A percentile compares a stretch with the other conserved stretches of the same genome.
Conservation (phyloP, 2,113 vertebrate genomes). For the Brachyistius frenatus region DNA sequence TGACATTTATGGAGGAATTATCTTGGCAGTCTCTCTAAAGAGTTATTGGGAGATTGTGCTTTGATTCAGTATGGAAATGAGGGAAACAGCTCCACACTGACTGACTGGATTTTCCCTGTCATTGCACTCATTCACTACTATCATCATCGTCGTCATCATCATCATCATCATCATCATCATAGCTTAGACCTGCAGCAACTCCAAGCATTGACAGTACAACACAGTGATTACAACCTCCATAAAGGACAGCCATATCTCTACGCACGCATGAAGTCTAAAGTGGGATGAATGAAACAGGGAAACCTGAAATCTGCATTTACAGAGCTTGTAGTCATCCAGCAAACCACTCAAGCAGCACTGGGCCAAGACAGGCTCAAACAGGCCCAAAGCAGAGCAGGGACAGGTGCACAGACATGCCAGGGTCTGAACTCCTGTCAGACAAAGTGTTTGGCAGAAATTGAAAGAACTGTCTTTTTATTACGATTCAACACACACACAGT, state of each 20-base stretch:
- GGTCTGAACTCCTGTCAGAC: slow-evolving; percentile 44
- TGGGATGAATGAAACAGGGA: slow-evolving; percentile 27
- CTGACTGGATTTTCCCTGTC: slow-evolving; percentile 25
- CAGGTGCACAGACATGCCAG: slow-evolving; percentile 49
- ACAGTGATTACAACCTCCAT: slow-evolving; percentile 11
- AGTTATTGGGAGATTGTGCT: slow-evolving; percentile 33
- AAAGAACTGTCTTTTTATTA: slow-evolving; percentile 62
- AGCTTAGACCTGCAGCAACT: slow-evolving; percentile 30
- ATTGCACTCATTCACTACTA: slow-evolving; percentile 35
- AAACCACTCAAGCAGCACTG: slow-evolving; percentile 36
- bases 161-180: slow-evolving; percentile 10
- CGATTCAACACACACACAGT: slow-evolving; percentile 61
- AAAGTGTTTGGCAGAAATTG: slow-evolving; percentile 61
- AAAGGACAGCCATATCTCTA: slow-evolving; percentile 2
- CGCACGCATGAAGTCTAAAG: slow-evolving; percentile 11
- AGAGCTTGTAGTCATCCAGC: slow-evolving; percentile 26
- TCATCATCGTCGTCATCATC: slow-evolving; percentile 27
- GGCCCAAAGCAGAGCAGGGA: slow-evolving; percentile 31
- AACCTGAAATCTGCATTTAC: slow-evolving; percentile 11
- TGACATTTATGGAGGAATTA: slow-evolving; percentile 47
- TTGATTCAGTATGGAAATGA: slow-evolving; percentile 43
- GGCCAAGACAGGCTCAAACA: slow-evolving; percentile 27
- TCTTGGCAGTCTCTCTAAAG: slow-evolving; percentile 22
- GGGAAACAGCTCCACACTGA: slow-evolving; percentile 4
- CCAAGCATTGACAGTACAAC: slow-evolving; percentile 15